These are phyloP conservation scores for Microcebus ravelobensis DNA, from an alignment of 2,113 vertebrate genomes.

Conservation along the genomic window DNA sequence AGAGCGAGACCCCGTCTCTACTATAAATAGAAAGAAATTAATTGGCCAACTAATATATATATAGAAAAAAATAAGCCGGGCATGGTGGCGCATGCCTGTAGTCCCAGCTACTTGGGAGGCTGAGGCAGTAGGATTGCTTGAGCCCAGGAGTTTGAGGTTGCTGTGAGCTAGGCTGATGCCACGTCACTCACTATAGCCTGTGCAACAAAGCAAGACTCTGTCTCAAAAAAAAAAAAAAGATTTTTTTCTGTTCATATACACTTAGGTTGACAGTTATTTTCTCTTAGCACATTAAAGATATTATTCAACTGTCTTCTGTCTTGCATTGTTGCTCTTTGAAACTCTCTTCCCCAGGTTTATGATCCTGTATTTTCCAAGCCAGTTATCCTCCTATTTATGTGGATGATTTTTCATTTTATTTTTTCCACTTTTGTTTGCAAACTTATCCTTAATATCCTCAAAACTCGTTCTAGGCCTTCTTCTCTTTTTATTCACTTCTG, in stretches of 20 bases:
- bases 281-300: slow-evolving; percentile 8
- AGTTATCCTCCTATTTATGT: not conserved
- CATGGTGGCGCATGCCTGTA: too few relatives aligned
- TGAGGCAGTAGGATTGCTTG: too few relatives aligned
- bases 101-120: too few relatives aligned
- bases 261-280: slow-evolving; percentile 17
- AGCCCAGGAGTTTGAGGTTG: too few relatives aligned
- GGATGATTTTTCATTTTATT: not conserved
- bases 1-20: too few relatives aligned
- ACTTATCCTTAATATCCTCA: not conserved
- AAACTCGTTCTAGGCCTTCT: not conserved
- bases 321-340: slow-evolving; percentile 26
- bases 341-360: not conserved
- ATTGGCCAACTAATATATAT: too few relatives aligned
- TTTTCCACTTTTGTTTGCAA: slow-evolving; percentile 22
- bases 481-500: not conserved
- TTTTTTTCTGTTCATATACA: not conserved
- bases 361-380: not conserved
- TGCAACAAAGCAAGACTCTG: too few relatives aligned
- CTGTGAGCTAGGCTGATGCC: too few relatives aligned
- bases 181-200: too few relatives aligned
- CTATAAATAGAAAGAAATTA: too few relatives aligned
- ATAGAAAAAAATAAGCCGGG: too few relatives aligned
- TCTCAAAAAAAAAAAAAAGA: not conserved
- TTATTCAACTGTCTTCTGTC: not conserved